Percentiles rank a stretch among this genome's conserved stretches.
phyloP scores from a whole-genome alignment of 2,113 vertebrate species.

The Antechinus flavipes region DNA sequence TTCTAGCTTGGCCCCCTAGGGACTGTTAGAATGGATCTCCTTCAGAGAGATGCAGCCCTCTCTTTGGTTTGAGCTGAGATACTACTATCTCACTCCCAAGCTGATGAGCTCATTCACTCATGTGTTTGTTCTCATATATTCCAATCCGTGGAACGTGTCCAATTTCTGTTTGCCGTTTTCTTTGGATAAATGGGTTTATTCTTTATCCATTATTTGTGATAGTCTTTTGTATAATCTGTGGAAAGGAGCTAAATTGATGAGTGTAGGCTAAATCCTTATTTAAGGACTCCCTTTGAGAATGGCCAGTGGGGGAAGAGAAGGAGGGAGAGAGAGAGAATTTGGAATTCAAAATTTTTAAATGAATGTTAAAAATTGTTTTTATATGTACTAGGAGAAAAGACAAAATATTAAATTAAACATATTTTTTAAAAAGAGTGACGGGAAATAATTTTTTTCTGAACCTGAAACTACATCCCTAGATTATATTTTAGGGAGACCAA shows the following conservation, averaged over 20 bases:
- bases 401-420: background rate
- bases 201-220: background rate
- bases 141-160: background rate
- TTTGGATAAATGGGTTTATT: background rate
- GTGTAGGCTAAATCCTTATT: background rate
- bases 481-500: background rate
- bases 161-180: background rate
- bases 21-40: background rate
- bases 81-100: background rate
- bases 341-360: background rate
- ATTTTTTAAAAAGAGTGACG: background rate
- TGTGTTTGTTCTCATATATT: background rate
- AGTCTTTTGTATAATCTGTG: background rate
- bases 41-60: background rate
- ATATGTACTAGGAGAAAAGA: background rate
- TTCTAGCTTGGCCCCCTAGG: background rate
- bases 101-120: background rate
- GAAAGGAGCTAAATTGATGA: background rate
- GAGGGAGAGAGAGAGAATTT: background rate
- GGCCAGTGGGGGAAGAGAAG: background rate
- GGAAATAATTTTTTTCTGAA: background rate
- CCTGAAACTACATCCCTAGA: background rate
- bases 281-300: background rate
- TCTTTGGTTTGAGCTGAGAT: background rate
- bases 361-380: background rate